A percentile compares a stretch with the other conserved stretches of the same genome.
Conservation (phyloP, 2,113 vertebrate genomes). For the Bubo blakistoni region DNA sequence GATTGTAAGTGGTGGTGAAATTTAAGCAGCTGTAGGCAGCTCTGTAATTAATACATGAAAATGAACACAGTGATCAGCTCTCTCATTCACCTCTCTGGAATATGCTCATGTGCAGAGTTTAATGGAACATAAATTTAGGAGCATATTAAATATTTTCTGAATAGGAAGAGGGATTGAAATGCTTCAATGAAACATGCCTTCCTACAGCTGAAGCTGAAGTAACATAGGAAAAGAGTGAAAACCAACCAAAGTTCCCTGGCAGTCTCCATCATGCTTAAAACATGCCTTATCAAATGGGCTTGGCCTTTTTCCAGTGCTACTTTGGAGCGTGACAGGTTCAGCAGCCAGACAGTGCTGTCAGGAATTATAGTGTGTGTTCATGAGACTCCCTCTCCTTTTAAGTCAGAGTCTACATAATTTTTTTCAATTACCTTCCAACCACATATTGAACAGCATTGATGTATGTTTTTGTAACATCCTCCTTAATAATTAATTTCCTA, state of each 20-base stretch:
- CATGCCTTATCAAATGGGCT: background rate
- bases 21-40: background rate
- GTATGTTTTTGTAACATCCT: slow-evolving; percentile 47
- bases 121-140: background rate
- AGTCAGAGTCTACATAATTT: slow-evolving; percentile 43
- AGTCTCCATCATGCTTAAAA: background rate
- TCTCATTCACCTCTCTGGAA: background rate
- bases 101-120: background rate
- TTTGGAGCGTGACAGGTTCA: background rate
- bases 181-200: background rate
- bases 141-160: background rate
- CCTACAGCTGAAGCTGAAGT: background rate
- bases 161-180: background rate
- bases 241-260: background rate
- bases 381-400: slow-evolving; percentile 47
- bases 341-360: slow-evolving; percentile 2
- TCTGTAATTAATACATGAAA: background rate
- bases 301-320: background rate
- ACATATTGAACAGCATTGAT: slow-evolving; percentile 57
- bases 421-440: slow-evolving; percentile 62
- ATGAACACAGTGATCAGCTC: background rate
- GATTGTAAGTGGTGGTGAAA: background rate
- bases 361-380: background rate
- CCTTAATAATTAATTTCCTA: slow-evolving; percentile 60
- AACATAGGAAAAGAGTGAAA: background rate